phyloP scores from a whole-genome alignment of 2,113 vertebrate species.

The Pithys albifrons region DNA sequence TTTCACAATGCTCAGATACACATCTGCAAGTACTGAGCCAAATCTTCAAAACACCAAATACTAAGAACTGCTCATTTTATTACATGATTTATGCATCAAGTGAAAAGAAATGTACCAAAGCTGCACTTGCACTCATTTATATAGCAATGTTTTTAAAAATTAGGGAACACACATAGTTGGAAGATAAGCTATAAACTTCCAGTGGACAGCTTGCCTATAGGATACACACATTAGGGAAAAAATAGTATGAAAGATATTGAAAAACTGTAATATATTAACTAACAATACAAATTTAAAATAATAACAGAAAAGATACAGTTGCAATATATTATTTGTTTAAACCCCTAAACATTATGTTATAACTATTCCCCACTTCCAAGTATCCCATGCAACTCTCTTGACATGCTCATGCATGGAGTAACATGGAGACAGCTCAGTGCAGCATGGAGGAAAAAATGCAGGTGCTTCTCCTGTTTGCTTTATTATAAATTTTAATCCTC shows the following conservation, averaged over 20 bases:
- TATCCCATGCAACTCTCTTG: background rate
- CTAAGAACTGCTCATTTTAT: background rate
- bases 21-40: background rate
- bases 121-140: background rate
- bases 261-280: background rate
- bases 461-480: background rate
- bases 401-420: background rate
- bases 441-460: background rate
- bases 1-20: background rate
- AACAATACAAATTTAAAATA: background rate
- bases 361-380: background rate
- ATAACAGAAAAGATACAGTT: background rate
- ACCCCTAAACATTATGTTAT: background rate
- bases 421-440: background rate
- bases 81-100: background rate
- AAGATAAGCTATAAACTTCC: background rate
- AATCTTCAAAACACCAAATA: background rate
- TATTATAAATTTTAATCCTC: background rate
- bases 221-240: background rate
- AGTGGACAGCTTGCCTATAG: background rate
- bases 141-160: background rate
- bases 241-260: background rate
- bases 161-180: background rate
- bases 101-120: background rate
- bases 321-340: background rate